Percentiles rank a stretch among this genome's conserved stretches.
Conservation (phyloP, 1,140 invertebrate species). For the Drosophila lini region DNA sequence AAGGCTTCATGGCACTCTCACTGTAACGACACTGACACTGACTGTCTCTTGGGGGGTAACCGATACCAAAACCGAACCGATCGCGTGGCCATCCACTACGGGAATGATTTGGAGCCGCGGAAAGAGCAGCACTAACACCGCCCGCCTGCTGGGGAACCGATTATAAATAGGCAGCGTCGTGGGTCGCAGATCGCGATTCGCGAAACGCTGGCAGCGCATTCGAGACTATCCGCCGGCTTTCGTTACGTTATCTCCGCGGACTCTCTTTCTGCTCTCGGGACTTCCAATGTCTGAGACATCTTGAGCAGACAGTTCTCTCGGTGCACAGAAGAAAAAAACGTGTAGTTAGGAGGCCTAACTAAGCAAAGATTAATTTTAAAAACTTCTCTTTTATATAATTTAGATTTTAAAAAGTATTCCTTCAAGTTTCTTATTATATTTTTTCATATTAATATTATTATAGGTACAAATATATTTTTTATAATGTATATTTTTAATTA, state of each 20-base stretch:
- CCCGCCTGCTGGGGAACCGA: conserved; percentile 67
- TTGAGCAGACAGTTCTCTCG: not conserved
- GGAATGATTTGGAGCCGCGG: conserved; percentile 62
- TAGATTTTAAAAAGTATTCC: not conserved
- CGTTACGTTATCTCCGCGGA: conserved; percentile 46
- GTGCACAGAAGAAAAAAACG: not conserved
- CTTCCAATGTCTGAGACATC: conserved; percentile 4
- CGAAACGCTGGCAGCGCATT: conserved; percentile 52
- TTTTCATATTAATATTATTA: not conserved
- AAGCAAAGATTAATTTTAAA: too few relatives aligned
- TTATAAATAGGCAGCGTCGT: conserved; percentile 69
- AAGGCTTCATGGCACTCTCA: conserved; percentile 67
- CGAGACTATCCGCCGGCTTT: conserved; percentile 76
- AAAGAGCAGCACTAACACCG: conserved; percentile 53
- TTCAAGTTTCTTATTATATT: too few relatives aligned
- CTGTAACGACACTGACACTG: conserved; percentile 39
- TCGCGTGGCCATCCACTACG: conserved; percentile 59
- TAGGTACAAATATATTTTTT: not conserved
- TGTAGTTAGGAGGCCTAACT: not conserved
- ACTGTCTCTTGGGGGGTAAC: conserved; percentile 1
- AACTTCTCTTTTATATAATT: not conserved
- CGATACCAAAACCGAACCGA: conserved; percentile 28
- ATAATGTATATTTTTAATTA: fast-evolving
- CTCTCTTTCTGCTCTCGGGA: not conserved
- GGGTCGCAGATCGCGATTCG: conserved; percentile 44